Evolutionary conservation across 2,113 vertebrate genomes (phyloP).

Genomic region (Tachycineta bicolor): DNA sequence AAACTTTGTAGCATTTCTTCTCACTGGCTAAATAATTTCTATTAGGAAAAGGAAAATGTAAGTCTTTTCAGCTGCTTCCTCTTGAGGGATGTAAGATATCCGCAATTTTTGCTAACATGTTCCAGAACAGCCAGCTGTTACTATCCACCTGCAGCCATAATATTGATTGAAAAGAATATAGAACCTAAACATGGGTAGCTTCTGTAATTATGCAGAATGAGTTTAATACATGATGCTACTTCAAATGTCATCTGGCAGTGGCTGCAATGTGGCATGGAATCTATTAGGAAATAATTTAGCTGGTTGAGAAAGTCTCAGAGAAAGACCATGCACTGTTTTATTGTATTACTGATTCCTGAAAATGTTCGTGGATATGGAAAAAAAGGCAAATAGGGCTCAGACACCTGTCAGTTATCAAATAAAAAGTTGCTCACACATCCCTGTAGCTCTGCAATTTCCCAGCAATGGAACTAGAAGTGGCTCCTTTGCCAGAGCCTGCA

Average conservation of each 20-base stretch:
- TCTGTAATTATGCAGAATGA: slow-evolving; percentile 50
- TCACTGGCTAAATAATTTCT: slow-evolving; percentile 38
- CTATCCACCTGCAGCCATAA: slow-evolving; percentile 65
- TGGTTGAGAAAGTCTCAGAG: background rate
- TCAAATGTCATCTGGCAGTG: slow-evolving; percentile 31
- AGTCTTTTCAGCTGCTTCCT: slow-evolving; percentile 66
- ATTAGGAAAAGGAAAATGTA: slow-evolving; percentile 39
- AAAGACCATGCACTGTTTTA: background rate
- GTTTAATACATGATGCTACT: slow-evolving; percentile 47
- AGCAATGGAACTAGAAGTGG: background rate
- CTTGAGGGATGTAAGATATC: slow-evolving; percentile 61
- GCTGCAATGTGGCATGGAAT: background rate
- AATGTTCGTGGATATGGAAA: background rate
- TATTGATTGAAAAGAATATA: slow-evolving; percentile 60
- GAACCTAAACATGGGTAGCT: slow-evolving; percentile 54
- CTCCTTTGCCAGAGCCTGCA: background rate
- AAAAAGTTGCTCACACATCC: background rate
- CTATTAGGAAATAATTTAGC: slow-evolving; percentile 8
- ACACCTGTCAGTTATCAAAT: background rate
- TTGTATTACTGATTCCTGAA: background rate
- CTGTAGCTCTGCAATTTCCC: background rate
- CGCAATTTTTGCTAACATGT: slow-evolving; percentile 52
- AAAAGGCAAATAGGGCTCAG: background rate
- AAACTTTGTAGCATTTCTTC: background rate
- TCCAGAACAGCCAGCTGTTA: slow-evolving; percentile 69